Base-by-base conservation (phyloP, 2,888 invertebrate genomes). In the Cosmia pyralina region DNA sequence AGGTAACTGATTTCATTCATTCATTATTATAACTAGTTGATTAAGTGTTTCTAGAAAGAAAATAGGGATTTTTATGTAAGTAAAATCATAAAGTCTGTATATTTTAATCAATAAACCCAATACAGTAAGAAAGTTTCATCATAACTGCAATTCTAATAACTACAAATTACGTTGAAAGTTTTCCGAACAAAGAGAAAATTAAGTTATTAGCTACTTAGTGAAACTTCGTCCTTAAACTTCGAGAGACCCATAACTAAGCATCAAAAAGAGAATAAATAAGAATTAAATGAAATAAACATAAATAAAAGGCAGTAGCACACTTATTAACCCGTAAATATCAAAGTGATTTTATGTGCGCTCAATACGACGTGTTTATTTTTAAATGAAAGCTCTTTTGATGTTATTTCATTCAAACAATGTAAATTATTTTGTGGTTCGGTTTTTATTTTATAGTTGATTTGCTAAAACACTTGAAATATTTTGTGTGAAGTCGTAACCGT, bases 301-400 rank as follows among this genome's bases (percentile, higher is more conserved):
- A 75, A 72, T 74, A 57, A 68, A 57, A 34, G 17, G 15, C 57
- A 64, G 60, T 59, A 46, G 59, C 69, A 71, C 38, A 68, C 64
- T 71, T 72, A 60, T 59, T 55, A 59, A 41, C 55, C 64, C 55
- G 52, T 74, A 76, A 79, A 85, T 79, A 74, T 79, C 22, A 69
- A 70, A 60, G 71, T 58, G 41, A 55, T 77, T 77, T 79, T 71
- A 83, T 59, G 67, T 22, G 64, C 67, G 69, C 62, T 67, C 63
- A 68, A 75, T 60, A 70, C 67, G 60, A 69, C 41, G 59, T 59
- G 66, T 76, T 82, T 76, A 79, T 85, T 76, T 83, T 79, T 76
- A 72, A 74, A 79, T 41, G 15, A 57, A 72, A 83, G 34, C 48
- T 67, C 71, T 76, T 77, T 50, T 67, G 48, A 77, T 55, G 55